Evolutionary conservation across 2,888 invertebrate species (phyloP), one percentile per base, ranked within the genome.

Genomic region (Hipparchia sbordonii): DNA sequence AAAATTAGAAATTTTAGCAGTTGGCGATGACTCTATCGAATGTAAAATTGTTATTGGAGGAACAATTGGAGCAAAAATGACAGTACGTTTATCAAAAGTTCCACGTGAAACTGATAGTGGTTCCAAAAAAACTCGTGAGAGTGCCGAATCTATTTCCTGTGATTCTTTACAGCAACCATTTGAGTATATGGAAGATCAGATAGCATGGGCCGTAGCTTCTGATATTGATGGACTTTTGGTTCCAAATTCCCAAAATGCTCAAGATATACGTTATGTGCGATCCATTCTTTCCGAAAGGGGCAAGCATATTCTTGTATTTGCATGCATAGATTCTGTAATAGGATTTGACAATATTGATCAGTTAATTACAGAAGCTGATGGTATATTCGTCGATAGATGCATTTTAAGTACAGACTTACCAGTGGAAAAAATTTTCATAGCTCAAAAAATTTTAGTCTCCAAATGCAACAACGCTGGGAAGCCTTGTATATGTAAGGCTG

Each of bases 401-500:
- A 96, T 97, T 85, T 92, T 98, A 76, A 96, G 97, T 76, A 97
- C 97, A 79, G 97, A 98, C 90, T 96, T 98, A 76, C 97, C 98
- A 0, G 95, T 98, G 39, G 98, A 98, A 89, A 97, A 97, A 89
- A 96, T 97, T 74, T 98, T 98, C 89, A 93, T 98, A 54, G 97
- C 97, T 0, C 97, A 98, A 86, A 98, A 98, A 91, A 95, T 96
- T 84, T 96, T 98, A 91, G 95, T 98, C 82, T 96, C 97, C 2
- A 96, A 97, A 87, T 98, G 98, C 88, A 98, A 97, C 86, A 95
- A 95, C 84, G 92, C 88, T 73, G 98, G 98, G 2, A 98, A 98
- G 85, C 97, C 98, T 0, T 97, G 97, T 12, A 97, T 98, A 79
- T 97, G 97, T 87, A 98, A 98, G 97, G 97, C 93, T 95, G 86